A percentile compares a stretch with the other conserved stretches of the same genome.
These are phyloP conservation scores for Napeogenes inachia DNA, from an alignment of 2,888 invertebrate species.

Conservation along the genomic window DNA sequence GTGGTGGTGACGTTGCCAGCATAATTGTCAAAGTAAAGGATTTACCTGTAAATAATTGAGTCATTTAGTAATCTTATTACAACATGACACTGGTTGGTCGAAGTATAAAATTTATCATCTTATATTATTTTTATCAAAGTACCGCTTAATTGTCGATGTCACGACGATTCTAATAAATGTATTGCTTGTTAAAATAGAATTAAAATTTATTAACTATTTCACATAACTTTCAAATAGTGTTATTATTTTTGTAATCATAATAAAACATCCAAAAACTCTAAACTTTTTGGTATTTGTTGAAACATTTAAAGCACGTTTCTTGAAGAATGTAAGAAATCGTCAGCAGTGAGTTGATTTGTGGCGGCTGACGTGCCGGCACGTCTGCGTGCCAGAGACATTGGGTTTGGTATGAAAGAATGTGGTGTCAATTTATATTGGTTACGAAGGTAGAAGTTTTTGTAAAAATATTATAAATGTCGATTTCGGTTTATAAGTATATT, in stretches of 20 bases:
- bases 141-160: too few relatives aligned
- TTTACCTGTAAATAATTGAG: conserved; percentile 83
- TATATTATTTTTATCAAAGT: too few relatives aligned
- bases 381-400: conserved; percentile 12
- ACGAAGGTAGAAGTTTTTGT: background rate
- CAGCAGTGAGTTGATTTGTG: conserved; percentile 52
- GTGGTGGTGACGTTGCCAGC: conserved; percentile 94
- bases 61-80: background rate
- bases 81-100: background rate
- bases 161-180: too few relatives aligned
- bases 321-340: conserved; percentile 38
- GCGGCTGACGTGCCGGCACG: conserved; percentile 45
- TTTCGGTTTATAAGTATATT: too few relatives aligned
- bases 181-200: too few relatives aligned
- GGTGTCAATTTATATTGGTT: conserved; percentile 1
- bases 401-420: conserved; percentile 3
- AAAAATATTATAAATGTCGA: too few relatives aligned
- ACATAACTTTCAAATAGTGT: background rate
- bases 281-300: conserved; percentile 6
- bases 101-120: background rate
- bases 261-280: background rate
- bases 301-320: conserved; percentile 11
- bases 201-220: too few relatives aligned
- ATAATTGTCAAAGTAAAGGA: conserved; percentile 98
- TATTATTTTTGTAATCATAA: background rate